phyloP scores from a whole-genome alignment of 2,113 vertebrate species.

The Phrynocephalus versicolor region DNA sequence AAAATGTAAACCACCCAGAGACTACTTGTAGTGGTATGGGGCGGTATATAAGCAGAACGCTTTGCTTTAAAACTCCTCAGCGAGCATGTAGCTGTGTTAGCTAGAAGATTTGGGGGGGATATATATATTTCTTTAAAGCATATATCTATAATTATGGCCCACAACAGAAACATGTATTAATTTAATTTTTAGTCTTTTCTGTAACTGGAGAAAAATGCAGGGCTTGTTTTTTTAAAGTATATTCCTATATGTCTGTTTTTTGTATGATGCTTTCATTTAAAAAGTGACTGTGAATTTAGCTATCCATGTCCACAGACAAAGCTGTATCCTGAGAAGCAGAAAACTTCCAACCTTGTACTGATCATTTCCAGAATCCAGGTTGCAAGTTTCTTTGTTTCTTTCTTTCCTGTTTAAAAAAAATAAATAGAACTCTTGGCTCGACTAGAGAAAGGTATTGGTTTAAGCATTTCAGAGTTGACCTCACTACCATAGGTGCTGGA shows the following conservation, averaged over 20 bases:
- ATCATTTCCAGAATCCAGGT: conserved; percentile 9
- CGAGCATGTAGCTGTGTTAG: no score
- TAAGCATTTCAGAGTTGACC: conserved; percentile 52
- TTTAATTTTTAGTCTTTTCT: neutral
- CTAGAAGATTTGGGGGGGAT: no score
- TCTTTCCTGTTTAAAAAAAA: conserved; percentile 13
- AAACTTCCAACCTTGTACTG: accelerated
- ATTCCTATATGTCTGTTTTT: neutral
- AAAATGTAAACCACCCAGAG: no score
- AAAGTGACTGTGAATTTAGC: neutral
- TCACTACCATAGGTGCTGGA: conserved; percentile 30
- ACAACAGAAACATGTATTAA: neutral
- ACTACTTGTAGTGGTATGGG: no score
- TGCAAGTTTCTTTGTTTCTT: neutral
- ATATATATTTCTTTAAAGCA: no score
- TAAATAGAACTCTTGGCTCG: conserved; percentile 17
- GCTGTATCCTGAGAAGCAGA: neutral
- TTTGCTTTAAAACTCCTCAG: no score
- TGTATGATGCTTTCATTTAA: neutral
- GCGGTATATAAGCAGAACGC: no score
- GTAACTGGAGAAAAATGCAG: neutral
- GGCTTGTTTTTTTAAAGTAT: neutral
- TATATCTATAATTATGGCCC: no score
- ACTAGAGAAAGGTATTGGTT: conserved; percentile 18
- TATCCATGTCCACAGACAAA: neutral